Evolutionary conservation across 1,140 invertebrate genomes (phyloP), one percentile per base, ranked within the genome.

Genomic region (Drosophila hydei): DNA sequence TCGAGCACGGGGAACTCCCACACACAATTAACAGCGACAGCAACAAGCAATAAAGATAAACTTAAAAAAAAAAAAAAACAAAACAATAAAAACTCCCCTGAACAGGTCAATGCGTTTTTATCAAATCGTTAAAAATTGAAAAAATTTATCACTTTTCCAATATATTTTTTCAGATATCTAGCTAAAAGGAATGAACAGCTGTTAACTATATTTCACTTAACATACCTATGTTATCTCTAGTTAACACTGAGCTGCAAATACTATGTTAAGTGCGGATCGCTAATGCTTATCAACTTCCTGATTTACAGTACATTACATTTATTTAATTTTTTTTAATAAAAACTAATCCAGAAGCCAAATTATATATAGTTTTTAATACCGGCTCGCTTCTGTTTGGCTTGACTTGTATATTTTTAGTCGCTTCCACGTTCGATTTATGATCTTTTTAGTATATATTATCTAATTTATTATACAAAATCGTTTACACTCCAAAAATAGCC

Each of bases 1-100:
- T n/a, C 23, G 19, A 30, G 38, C 33, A 14, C 21, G 16, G 40
- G 50, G 25, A 64, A 54, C 38, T 43, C 61, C 61, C 50, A 45
- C 16, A 14, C 52, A 27, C 12, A 42, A 33, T 23, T 16, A 30
- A 33, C 40, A 45, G 25, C 38, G 21, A n/a, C 42, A 19, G 12
- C 25, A 18, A 18, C 27, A 4, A 11, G 48, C 48, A 18, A 30
- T 51, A 11, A 11, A 11, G 9, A 30, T 45, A 12, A 45, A 12
- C 18, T 45, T 9, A 21, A 21, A 4, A 12, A 8, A 12, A 45
- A 16, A 2, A 14, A 11, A 11, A 33, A 33, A 11, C 11, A 33
- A 2, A 11, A 3, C 30, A 33, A 33, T 2, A 33, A 33, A 2
- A 11, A 3, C 30, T 11, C 30, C 5, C 14, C 38, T 8, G 6